A percentile compares a stretch with the other conserved stretches of the same genome.
These are phyloP conservation scores for Pantherophis vulpinus DNA, from an alignment of 2,797 vertebrate genomes.

Conservation along the genomic window DNA sequence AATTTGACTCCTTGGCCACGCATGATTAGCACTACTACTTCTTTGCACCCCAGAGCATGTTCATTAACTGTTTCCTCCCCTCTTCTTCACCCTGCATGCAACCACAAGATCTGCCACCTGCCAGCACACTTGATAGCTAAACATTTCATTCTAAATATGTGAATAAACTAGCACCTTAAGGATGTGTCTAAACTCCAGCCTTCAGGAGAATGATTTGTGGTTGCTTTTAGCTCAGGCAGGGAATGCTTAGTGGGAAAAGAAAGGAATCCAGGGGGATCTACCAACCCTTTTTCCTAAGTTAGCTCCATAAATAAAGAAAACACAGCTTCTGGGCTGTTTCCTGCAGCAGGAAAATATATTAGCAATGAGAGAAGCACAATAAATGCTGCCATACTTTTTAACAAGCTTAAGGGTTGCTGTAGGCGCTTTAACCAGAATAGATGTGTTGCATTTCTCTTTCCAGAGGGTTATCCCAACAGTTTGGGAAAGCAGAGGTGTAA, in stretches of 20 bases:
- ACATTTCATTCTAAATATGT: background rate
- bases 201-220: background rate
- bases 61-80: background rate
- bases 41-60: background rate
- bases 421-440: background rate
- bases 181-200: background rate
- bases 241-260: background rate
- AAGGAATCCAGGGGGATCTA: background rate
- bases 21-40: background rate
- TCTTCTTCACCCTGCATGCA: background rate
- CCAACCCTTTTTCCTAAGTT: background rate
- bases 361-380: background rate
- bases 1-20: background rate
- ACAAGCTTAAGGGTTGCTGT: background rate
- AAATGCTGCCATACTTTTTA: background rate
- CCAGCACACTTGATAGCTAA: background rate
- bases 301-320: background rate
- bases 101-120: background rate
- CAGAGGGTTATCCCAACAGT: constrained; percentile 34
- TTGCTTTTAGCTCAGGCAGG: background rate
- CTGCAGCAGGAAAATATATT: background rate
- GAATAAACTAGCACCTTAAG: background rate
- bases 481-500: constrained; percentile 48
- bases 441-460: background rate
- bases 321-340: background rate